Percentiles rank a stretch among this genome's conserved stretches.
Evolutionary conservation across 2,797 vertebrate genomes (phyloP).

Genomic region (Poecilia velifera): DNA sequence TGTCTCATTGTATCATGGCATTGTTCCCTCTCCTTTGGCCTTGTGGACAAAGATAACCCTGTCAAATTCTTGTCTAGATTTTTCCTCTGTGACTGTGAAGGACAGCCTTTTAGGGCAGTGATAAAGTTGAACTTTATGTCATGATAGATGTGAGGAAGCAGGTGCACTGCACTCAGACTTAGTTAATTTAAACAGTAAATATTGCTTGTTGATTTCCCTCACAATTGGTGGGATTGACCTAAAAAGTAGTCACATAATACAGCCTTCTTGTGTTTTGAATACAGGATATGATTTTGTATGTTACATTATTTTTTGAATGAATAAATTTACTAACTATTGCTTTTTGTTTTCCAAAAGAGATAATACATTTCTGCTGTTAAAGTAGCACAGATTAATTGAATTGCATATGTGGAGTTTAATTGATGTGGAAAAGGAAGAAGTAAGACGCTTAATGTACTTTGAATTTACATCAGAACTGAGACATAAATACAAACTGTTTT

Average conservation of each 20-base stretch:
- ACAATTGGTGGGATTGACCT: background rate
- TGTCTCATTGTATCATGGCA: slow-evolving; percentile 49
- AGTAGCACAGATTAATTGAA: background rate
- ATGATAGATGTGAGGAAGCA: slow-evolving; percentile 49
- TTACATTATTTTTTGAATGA: background rate
- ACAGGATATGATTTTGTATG: background rate
- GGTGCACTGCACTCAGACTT: slow-evolving; percentile 29
- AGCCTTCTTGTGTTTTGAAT: background rate
- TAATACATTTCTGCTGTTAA: background rate
- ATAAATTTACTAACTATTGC: background rate
- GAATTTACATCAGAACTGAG: background rate
- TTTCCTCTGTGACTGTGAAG: slow-evolving; percentile 48
- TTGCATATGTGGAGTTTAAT: background rate
- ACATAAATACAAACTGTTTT: background rate
- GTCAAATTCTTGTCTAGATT: slow-evolving; percentile 72
- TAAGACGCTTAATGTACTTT: background rate
- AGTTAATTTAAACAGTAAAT: background rate
- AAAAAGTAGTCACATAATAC: background rate
- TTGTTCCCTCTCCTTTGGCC: slow-evolving; percentile 64
- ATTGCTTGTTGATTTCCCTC: background rate
- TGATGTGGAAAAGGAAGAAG: background rate
- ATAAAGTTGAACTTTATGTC: slow-evolving; percentile 21
- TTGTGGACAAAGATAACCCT: slow-evolving; percentile 76
- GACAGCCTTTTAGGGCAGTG: slow-evolving; percentile 47
- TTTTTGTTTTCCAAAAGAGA: background rate